A percentile compares a stretch with the other conserved stretches of the same genome.
These are phyloP conservation scores for Pseudomyrmex pallidus DNA, from an alignment of 1,140 invertebrate species.

Conservation along the genomic window DNA sequence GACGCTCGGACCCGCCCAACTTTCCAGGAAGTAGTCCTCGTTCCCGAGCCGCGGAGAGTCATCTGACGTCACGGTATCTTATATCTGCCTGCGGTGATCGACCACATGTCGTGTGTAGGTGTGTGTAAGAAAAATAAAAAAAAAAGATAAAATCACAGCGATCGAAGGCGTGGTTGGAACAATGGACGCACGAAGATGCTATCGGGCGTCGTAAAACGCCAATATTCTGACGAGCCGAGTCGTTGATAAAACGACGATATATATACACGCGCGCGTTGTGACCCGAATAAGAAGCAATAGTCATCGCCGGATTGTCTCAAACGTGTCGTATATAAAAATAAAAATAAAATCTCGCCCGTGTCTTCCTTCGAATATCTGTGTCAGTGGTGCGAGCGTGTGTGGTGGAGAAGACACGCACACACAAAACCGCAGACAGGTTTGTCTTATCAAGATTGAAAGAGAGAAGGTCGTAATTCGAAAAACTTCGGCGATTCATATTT, in stretches of 20 bases:
- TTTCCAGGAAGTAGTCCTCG: conserved; percentile 41
- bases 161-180: conserved; percentile 65
- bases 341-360: background rate
- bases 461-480: no score
- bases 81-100: conserved; percentile 25
- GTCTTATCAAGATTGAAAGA: background rate
- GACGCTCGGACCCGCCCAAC: background rate
- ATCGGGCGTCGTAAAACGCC: conserved; percentile 64
- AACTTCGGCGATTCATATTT: no score
- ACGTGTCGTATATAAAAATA: background rate
- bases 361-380: background rate
- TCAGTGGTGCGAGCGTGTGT: background rate
- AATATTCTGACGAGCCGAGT: conserved; percentile 54
- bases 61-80: conserved; percentile 1
- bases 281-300: conserved; percentile 6
- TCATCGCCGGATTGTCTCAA: conserved; percentile 7
- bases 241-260: conserved; percentile 57
- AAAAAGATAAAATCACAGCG: conserved; percentile 6
- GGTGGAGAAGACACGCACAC: background rate
- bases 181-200: conserved; percentile 64
- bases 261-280: background rate
- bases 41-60: background rate
- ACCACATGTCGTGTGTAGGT: conserved; percentile 13
- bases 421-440: background rate
- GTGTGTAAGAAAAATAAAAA: conserved; percentile 12